phyloP scores from a whole-genome alignment of 2,113 vertebrate genomes.

The Bagarius yarrelli region DNA sequence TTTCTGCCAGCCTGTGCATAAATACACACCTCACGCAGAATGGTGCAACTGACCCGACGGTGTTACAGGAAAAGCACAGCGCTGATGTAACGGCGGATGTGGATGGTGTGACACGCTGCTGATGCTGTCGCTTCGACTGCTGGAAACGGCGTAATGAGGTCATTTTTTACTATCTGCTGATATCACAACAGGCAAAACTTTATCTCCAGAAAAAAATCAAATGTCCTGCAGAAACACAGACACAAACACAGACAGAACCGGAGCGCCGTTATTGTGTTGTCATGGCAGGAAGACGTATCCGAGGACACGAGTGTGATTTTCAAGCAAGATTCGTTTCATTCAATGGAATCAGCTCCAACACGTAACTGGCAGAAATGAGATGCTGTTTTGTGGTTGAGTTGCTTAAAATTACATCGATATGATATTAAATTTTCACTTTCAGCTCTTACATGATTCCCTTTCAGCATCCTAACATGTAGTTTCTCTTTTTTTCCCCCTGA shows the following conservation, averaged over 20 bases:
- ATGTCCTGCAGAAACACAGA: neutral
- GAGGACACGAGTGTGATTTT: slow-evolving; percentile 12
- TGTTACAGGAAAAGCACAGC: neutral
- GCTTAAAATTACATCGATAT: slow-evolving; percentile 1
- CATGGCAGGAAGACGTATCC: slow-evolving; percentile 3
- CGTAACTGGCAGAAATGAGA: slow-evolving; percentile 29
- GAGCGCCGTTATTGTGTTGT: slow-evolving; percentile 13
- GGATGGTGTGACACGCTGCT: neutral
- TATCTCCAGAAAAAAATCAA: neutral
- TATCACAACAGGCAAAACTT: slow-evolving; percentile 1
- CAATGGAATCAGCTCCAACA: slow-evolving; percentile 10
- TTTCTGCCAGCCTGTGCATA: slow-evolving; percentile 24
- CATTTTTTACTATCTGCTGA: neutral
- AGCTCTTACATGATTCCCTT: neutral
- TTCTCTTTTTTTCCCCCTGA: neutral
- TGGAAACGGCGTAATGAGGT: slow-evolving; percentile 28
- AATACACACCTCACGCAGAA: slow-evolving; percentile 18
- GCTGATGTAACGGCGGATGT: slow-evolving; percentile 22
- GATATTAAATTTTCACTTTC: slow-evolving; percentile 1
- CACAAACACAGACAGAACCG: neutral
- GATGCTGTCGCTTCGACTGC: neutral
- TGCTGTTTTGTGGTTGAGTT: slow-evolving; percentile 8
- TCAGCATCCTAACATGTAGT: neutral
- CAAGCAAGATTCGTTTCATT: slow-evolving; percentile 4
- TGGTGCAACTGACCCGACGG: slow-evolving; percentile 44